Percentiles rank a stretch among this genome's conserved stretches.
phyloP scores from a whole-genome alignment of 2,888 invertebrate species.

The Scaeva pyrastri region DNA sequence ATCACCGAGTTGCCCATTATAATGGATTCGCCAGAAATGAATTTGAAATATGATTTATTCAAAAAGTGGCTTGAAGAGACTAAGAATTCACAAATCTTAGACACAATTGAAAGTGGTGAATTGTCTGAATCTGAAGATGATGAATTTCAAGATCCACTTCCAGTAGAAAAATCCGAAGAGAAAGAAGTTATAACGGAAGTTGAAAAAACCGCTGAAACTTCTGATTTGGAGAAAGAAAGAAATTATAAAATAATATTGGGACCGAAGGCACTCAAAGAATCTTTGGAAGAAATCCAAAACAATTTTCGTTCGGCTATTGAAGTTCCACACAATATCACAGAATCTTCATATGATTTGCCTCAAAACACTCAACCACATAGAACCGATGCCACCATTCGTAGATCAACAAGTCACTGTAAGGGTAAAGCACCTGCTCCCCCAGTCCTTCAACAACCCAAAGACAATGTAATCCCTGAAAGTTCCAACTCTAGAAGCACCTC shows the following conservation, averaged over 20 bases:
- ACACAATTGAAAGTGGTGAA: constrained; percentile 35
- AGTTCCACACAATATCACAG: constrained; percentile 45
- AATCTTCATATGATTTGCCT: constrained; percentile 21
- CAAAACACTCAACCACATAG: constrained; percentile 5
- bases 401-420: constrained; percentile 79
- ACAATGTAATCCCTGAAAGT: constrained; percentile 51
- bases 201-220: background rate
- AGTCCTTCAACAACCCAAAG: constrained; percentile 58
- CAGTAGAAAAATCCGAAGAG: constrained; percentile 36
- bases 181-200: constrained; percentile 2
- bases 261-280: constrained; percentile 78
- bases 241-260: constrained; percentile 59
- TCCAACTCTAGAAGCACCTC: constrained; percentile 58
- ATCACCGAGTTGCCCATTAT: constrained; percentile 6
- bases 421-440: constrained; percentile 82
- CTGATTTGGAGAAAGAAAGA: background rate
- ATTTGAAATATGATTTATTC: constrained; percentile 78
- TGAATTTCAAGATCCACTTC: constrained; percentile 80
- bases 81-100: constrained; percentile 40
- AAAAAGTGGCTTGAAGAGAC: constrained; percentile 76
- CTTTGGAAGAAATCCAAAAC: constrained; percentile 80
- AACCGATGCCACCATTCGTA: constrained; percentile 62
- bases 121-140: constrained; percentile 80
- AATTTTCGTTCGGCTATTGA: constrained; percentile 79
- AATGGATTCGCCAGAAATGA: constrained; percentile 69